Percentiles rank a stretch among this genome's conserved stretches.
Evolutionary conservation across 2,797 vertebrate species (phyloP).

Genomic region (Odontamblyopus lacepedii): DNA sequence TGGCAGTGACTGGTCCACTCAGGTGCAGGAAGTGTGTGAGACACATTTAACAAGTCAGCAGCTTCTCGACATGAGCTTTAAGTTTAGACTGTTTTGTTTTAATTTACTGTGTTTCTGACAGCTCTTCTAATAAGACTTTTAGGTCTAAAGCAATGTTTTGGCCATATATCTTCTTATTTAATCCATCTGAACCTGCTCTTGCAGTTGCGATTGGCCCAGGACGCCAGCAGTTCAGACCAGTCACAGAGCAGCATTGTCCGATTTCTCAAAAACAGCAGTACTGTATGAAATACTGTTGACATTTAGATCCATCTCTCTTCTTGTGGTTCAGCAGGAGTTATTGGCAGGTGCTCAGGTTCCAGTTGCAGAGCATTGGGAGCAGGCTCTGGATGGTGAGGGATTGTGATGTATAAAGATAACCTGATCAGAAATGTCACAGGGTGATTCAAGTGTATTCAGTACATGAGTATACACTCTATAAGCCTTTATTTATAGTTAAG

Average conservation of each 20-base stretch:
- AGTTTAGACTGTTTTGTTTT: background rate
- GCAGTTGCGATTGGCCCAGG: no score
- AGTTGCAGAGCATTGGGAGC: background rate
- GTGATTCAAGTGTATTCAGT: background rate
- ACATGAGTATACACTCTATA: no score
- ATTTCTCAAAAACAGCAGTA: no score
- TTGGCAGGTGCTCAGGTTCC: background rate
- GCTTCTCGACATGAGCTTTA: background rate
- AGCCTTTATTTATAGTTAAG: background rate
- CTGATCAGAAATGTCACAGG: background rate
- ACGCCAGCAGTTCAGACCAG: no score
- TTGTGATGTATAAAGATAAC: background rate
- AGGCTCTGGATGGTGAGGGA: background rate
- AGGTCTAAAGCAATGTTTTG: background rate
- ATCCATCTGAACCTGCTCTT: no score
- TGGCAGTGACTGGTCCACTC: conserved; percentile 23
- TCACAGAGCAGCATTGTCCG: no score
- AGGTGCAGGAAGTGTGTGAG: conserved; percentile 4
- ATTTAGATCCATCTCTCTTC: background rate
- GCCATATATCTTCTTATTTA: no score
- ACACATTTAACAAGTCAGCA: background rate
- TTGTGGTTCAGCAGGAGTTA: conserved; percentile 3
- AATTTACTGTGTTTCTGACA: background rate
- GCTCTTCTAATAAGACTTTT: background rate
- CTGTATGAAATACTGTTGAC: background rate